phyloP scores from a whole-genome alignment of 2,797 vertebrate genomes.

The Tarsius wallacei region DNA sequence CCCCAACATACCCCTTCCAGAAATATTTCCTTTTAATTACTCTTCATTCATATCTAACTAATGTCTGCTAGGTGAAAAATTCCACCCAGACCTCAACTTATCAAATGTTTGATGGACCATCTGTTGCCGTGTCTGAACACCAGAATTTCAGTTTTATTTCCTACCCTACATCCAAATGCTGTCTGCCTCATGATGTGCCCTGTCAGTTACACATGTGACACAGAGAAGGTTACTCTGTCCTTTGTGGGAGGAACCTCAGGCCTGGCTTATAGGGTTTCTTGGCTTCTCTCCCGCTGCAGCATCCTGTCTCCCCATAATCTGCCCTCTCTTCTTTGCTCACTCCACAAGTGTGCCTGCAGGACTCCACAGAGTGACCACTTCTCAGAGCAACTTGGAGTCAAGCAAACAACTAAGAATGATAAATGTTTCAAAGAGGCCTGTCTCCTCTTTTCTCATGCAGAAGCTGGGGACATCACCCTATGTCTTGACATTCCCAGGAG shows the following conservation, averaged over 20 bases:
- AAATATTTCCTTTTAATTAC: conserved; percentile 46
- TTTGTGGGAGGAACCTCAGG: fast-evolving
- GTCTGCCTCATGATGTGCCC: fast-evolving
- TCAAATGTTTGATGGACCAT: background rate
- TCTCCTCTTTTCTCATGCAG: background rate
- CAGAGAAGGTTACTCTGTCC: background rate
- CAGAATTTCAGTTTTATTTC: background rate
- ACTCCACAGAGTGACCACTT: background rate
- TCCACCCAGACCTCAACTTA: background rate
- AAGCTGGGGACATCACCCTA: background rate
- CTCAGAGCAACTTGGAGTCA: background rate
- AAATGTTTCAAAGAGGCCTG: background rate
- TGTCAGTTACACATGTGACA: background rate
- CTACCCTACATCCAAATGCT: background rate
- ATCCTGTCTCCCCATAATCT: background rate
- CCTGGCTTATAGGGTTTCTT: background rate
- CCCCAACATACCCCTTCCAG: background rate
- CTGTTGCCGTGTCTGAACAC: background rate
- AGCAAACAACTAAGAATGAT: background rate
- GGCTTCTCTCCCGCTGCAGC: background rate
- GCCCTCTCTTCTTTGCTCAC: background rate
- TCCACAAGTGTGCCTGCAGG: background rate
- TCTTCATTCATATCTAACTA: conserved; percentile 48
- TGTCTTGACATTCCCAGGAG: conserved; percentile 63
- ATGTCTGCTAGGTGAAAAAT: background rate